Base-by-base conservation (phyloP, 1,140 invertebrate species). In the Branchinecta lindahli region DNA sequence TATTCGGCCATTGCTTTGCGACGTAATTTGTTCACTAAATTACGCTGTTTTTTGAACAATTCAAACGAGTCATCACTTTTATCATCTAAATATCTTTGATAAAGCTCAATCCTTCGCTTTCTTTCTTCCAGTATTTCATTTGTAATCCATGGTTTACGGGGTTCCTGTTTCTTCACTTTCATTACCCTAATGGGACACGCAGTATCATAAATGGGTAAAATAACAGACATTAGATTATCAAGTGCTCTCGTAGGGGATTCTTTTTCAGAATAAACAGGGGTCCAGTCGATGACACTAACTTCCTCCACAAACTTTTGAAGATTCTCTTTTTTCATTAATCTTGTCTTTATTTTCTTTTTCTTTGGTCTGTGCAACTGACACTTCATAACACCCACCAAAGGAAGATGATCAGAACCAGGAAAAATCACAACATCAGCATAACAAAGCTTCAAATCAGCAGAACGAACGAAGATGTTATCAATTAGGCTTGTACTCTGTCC, bases 191-290 rank as follows among this genome's bases (percentile, higher is more conserved):
- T 33, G 33, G 33, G 33, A 33, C 33, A 33, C 52, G 6, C 52
- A 61, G 12, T 61, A 61, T 61, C 52, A 61, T 61, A 61, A 61
- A 61, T 61, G 52, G 52, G 52, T 61, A 61, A 20, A 61, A 61
- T 61, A 61, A 61, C 52, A 61, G 52, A 61, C 52, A 61, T 61
- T 61, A 61, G 52, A 61, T 61, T 61, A 61, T 61, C 52, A 61
- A 61, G 52, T 61, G 52, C 52, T 61, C 52, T 61, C 52, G 12
- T 61, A 61, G 2, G 52, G 52, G 52, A 61, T 61, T 61, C 52
- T 61, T 61, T 6, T 61, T 61, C 52, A 61, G 52, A n/a, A n/a
- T n/a, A 61, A 2, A 61, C 18, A 61, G 52, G 52, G 52, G 12
- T 61, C 18, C 52, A 61, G 6, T 61, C 52, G 2, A 61, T 61